phyloP scores from a whole-genome alignment of 2,888 invertebrate species.

The Piscicola geometra region DNA sequence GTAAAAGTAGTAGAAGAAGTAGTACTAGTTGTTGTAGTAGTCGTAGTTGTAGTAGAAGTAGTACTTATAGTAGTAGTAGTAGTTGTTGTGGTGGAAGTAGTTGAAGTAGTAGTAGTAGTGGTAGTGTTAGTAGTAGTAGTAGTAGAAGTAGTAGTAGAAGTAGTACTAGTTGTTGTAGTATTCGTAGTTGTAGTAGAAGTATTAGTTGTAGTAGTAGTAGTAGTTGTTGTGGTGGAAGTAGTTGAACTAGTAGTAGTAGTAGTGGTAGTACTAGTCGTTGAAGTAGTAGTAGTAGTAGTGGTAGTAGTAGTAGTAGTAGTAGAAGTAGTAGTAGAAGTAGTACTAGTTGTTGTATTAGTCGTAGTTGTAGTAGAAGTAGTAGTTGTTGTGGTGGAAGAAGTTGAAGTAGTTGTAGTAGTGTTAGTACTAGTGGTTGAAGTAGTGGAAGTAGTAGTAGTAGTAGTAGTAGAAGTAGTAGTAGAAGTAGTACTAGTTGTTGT shows the following conservation, averaged over 20 bases:
- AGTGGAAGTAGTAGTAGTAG: no score
- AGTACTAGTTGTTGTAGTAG: conserved; percentile 13
- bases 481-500: no score
- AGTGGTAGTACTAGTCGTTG: conserved; percentile 32
- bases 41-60: conserved; percentile 32
- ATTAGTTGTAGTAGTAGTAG: conserved; percentile 19
- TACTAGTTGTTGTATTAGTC: background rate
- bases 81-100: conserved; percentile 26
- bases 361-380: conserved; percentile 22
- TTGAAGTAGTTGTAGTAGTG: no score
- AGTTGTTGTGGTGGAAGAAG: background rate
- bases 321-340: conserved; percentile 4
- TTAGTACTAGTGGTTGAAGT: no score
- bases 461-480: no score
- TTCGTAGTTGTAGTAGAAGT: conserved; percentile 21
- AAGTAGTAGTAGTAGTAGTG: conserved; percentile 22
- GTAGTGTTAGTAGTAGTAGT: conserved; percentile 37
- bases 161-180: conserved; percentile 27
- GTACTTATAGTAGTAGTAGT: conserved; percentile 30
- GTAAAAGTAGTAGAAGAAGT: conserved; percentile 26
- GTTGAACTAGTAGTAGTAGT: conserved; percentile 36
- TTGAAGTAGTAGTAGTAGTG: conserved; percentile 31
- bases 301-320: conserved; percentile 21
- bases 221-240: conserved; percentile 21
- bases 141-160: conserved; percentile 10